Base-by-base conservation (phyloP, 2,888 invertebrate species). In the Mythimna lalbum region DNA sequence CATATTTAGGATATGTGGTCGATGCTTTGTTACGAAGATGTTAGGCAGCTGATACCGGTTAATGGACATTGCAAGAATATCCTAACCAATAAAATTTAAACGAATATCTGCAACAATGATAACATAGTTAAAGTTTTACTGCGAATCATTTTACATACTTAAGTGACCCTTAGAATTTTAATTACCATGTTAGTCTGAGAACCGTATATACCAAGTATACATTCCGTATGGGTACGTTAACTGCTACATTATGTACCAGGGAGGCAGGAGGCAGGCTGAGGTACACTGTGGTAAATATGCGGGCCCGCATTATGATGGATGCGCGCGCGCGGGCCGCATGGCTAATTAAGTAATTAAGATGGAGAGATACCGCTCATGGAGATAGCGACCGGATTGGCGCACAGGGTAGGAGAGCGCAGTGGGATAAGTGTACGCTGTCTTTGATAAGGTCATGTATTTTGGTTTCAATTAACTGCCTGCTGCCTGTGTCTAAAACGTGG, bases 281-380 rank as follows among this genome's bases (percentile, higher is more conserved):
- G n/a, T n/a, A 27, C 33, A 12, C 21, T 19, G 21, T 27, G 55
- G 65, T 53, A 66, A 63, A 81, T 55, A 79, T 61, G 79, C 55
- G 50, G 61, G 56, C 5, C 56, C 73, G 50, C 82, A 74, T 69
- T 82, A 78, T 82, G 82, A 85, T 83, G 74, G 74, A 84, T 81
- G 81, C 66, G 70, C 53, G 77, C 63, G 78, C 80, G 86, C 82
- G 86, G 79, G 73, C 67, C 82, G 88, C 87, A 87, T 88, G 77
- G 78, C 86, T 90, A 91, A 91, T 90, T 87, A 86, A 85, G 83
- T 85, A 85, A 91, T 89, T 89, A 88, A 88, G 90, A 89, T 89
- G 83, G 76, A 77, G 72, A 80, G 88, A 90, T 90, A 88, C 74
- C 55, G 69, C 71, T 74, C 71, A 69, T 67, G 76, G 53, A 70